A percentile compares a stretch with the other conserved stretches of the same genome.
Evolutionary conservation across 2,888 invertebrate species (phyloP).

Genomic region (Deilephila elpenor): DNA sequence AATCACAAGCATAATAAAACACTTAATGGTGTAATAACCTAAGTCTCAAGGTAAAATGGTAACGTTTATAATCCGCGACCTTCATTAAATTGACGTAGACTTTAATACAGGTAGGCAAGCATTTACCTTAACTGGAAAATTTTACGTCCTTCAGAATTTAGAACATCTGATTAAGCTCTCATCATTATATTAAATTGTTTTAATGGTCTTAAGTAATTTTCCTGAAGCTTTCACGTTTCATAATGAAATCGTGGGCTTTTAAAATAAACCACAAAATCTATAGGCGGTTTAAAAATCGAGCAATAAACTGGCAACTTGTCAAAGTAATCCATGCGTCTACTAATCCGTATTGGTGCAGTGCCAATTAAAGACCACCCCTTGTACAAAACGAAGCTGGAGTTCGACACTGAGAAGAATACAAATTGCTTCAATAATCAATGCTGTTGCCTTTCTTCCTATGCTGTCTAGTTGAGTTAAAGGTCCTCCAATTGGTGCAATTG

Average conservation of each 20-base stretch:
- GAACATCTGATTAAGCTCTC: not conserved
- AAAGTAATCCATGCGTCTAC: not conserved
- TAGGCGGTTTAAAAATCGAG: not conserved
- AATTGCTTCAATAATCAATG: not conserved
- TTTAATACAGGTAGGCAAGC: not conserved
- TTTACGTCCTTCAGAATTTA: not conserved
- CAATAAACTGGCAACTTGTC: not conserved
- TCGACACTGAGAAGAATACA: not conserved
- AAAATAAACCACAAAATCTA: not conserved
- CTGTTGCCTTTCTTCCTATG: not conserved
- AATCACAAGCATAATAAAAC: too few relatives aligned
- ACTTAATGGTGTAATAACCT: too few relatives aligned
- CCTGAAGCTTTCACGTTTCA: not conserved
- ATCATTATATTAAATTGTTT: not conserved
- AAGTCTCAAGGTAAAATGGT: not conserved
- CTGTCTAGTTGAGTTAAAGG: too few relatives aligned
- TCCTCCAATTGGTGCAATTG: too few relatives aligned
- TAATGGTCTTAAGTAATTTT: not conserved
- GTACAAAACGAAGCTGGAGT: not conserved
- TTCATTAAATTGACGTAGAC: not conserved
- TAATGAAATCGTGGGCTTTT: not conserved
- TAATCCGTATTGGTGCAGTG: not conserved
- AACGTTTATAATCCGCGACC: not conserved
- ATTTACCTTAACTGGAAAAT: not conserved
- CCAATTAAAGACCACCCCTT: not conserved